A percentile compares a stretch with the other conserved stretches of the same genome.
Conservation (phyloP, 1,140 invertebrate genomes). For the Riptortus pedestris region DNA sequence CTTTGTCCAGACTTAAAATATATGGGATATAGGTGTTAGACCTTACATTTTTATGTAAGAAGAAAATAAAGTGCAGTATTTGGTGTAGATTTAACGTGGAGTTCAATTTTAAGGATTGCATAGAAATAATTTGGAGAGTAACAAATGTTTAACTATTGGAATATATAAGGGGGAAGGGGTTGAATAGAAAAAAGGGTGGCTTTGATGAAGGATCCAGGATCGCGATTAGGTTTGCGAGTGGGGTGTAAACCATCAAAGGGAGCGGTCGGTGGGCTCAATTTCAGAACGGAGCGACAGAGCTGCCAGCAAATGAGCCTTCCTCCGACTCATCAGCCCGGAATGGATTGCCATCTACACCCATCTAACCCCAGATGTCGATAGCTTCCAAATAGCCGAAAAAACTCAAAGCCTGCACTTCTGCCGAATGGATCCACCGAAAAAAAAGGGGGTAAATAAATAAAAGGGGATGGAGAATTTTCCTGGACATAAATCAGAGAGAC, state of each 20-base stretch:
- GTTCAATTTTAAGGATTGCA: no score
- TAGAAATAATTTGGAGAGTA: no score
- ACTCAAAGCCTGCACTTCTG: no score
- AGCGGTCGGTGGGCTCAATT: background rate
- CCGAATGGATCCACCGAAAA: background rate
- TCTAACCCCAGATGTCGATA: no score
- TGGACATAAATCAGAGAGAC: background rate
- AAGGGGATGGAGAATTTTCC: background rate
- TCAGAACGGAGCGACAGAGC: background rate
- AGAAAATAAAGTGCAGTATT: no score
- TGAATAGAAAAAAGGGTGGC: background rate
- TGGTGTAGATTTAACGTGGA: no score
- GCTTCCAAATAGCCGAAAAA: background rate
- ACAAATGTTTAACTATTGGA: no score
- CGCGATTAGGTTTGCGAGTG: background rate
- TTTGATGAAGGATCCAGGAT: background rate
- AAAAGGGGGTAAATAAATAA: no score
- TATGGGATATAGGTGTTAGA: no score
- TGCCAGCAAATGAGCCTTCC: background rate
- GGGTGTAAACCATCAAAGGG: conserved; percentile 17
- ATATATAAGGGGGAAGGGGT: no score
- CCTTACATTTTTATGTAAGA: no score
- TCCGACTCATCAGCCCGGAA: conserved; percentile 5
- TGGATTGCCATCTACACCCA: background rate
- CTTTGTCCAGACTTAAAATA: no score